A percentile compares a stretch with the other conserved stretches of the same genome.
These are phyloP conservation scores for Gisinianus flammeolus DNA, from an alignment of 2,888 invertebrate genomes.

Conservation along the genomic window DNA sequence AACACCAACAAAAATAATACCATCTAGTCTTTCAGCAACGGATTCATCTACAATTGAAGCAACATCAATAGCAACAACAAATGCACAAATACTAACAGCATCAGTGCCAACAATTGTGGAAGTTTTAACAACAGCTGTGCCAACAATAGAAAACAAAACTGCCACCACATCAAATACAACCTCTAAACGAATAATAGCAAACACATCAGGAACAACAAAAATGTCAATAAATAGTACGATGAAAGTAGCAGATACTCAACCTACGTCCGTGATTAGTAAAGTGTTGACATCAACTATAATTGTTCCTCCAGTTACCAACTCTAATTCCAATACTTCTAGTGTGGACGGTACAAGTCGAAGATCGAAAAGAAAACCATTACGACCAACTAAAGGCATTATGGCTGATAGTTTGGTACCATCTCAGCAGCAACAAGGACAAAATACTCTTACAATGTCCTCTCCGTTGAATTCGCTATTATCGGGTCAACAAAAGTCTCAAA, in stretches of 20 bases:
- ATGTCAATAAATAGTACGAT: background rate
- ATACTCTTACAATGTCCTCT: too few species aligned
- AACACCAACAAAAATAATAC: background rate
- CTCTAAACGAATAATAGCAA: too few species aligned
- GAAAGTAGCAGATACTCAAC: too few species aligned
- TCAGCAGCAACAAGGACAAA: background rate
- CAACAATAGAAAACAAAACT: background rate
- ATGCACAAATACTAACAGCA: background rate
- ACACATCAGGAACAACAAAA: background rate
- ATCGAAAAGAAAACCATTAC: constrained; percentile 33
- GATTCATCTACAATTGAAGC: background rate
- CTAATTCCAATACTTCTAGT: background rate
- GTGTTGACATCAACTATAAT: background rate
- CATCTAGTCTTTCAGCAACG: background rate
- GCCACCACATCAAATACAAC: background rate
- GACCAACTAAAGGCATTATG: constrained; percentile 26
- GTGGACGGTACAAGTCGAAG: background rate
- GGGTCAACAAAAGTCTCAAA: background rate
- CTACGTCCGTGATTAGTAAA: background rate
- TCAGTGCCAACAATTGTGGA: background rate
- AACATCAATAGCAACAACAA: background rate
- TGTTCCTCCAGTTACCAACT: background rate
- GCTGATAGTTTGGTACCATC: background rate
- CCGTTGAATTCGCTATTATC: background rate
- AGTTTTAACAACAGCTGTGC: background rate